Evolutionary conservation across 2,797 vertebrate genomes (phyloP).

Genomic region (Phrynocephalus vlangalii): DNA sequence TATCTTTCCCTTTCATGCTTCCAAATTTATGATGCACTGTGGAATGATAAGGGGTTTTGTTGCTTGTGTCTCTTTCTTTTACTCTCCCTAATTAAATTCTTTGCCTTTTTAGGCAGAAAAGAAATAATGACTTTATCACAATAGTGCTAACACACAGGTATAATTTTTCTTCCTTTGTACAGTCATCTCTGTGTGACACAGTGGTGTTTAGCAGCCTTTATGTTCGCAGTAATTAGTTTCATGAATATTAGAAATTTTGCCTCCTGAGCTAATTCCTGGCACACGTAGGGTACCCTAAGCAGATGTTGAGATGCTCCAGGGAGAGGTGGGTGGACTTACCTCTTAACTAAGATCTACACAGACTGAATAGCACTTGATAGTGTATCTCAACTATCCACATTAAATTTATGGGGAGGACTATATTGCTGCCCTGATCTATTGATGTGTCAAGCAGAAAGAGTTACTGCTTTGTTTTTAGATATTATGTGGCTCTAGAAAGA

Average conservation of each 20-base stretch:
- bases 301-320: not conserved
- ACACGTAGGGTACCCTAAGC: not conserved
- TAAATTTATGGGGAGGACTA: not conserved
- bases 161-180: not conserved
- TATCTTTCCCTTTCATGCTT: slow-evolving; percentile 19
- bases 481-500: not conserved
- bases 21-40: not conserved
- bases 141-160: not conserved
- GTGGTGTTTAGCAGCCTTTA: not conserved
- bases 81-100: slow-evolving; percentile 19
- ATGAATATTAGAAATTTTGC: not conserved
- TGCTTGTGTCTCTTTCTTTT: not conserved
- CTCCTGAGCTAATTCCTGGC: not conserved
- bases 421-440: not conserved
- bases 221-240: not conserved
- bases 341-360: not conserved
- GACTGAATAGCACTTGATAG: not conserved
- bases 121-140: not conserved
- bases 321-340: not conserved
- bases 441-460: not conserved
- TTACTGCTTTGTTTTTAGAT: not conserved
- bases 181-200: not conserved
- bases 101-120: slow-evolving; percentile 13
- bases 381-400: not conserved
- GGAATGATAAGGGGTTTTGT: not conserved